Evolutionary conservation across 2,888 invertebrate genomes (phyloP).

Genomic region (Dascillus cervinus): DNA sequence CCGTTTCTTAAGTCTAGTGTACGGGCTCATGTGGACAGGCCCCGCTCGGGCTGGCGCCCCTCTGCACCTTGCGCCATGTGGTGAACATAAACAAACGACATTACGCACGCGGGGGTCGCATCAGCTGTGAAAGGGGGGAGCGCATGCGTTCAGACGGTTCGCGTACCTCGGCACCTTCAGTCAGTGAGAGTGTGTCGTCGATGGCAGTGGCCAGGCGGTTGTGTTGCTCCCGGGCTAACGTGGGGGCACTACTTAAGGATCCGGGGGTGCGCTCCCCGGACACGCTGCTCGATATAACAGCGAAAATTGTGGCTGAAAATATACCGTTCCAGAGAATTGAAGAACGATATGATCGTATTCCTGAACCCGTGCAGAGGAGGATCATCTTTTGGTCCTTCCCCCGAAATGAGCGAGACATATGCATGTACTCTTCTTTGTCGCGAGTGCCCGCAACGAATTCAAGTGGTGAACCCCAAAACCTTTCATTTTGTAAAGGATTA

Average conservation of each 20-base stretch:
- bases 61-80: constrained; percentile 44
- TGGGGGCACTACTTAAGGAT: constrained; percentile 32
- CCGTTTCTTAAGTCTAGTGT: constrained; percentile 16
- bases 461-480: constrained; percentile 64
- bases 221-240: constrained; percentile 43
- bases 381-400: constrained; percentile 88
- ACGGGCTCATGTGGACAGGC: constrained; percentile 19
- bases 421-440: constrained; percentile 79
- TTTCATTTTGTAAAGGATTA: constrained; percentile 81
- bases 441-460: constrained; percentile 45
- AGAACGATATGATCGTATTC: constrained; percentile 79
- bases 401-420: constrained; percentile 78
- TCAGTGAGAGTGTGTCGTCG: constrained; percentile 40
- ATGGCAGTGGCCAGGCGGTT: constrained; percentile 44
- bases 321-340: constrained; percentile 82
- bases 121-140: constrained; percentile 34
- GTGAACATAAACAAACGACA: constrained; percentile 47
- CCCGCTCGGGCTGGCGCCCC: constrained; percentile 29
- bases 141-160: constrained; percentile 18
- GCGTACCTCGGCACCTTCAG: constrained; percentile 25
- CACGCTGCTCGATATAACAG: constrained; percentile 73
- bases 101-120: constrained; percentile 43
- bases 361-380: constrained; percentile 79
- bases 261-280: constrained; percentile 51
- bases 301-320: constrained; percentile 75